Evolutionary conservation across 2,888 invertebrate genomes (phyloP), one percentile per base, ranked within the genome.

Genomic region (Salticus scenicus): DNA sequence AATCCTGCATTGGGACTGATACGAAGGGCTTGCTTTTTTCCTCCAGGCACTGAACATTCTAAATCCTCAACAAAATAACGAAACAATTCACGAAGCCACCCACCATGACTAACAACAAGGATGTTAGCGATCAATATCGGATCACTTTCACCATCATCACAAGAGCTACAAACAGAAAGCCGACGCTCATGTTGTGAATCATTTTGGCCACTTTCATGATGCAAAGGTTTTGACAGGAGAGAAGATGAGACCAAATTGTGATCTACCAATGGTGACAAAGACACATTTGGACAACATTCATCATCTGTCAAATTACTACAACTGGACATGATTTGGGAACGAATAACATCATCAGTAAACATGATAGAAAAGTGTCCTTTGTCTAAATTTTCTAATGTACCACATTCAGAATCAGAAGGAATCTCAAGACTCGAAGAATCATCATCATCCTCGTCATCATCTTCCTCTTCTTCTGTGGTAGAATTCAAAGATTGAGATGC

Each of bases 1-100:
- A 91, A 87, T 76, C 91, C 91, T n/a, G 91, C 90, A 87, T 91
- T 91, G 14, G 91, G 91, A 82, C 90, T 90, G n/a, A 90, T 89
- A 63, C 90, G 89, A 51, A 90, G 88, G 0, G 90, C 90, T 78
- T 89, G 89, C 37, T 89, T 89, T 42, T 89, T 90, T 12, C 90
- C 90, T 4, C 90, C 91, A 2, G 90, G 90, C 5, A 91, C 88
- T 71, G 89, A 89, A 75, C 89, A 89, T 17, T 88, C 89, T 10
- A 89, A 76, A 79, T 89, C 88, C 63, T 91, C 90, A 1, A 90
- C 89, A 88, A 91, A 90, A 79, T 90, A 89, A 14, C 89, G 89
- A 66, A 91, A 89, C 30, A 90, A 88, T 89, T 91, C 91, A 75
- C 90, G 90, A n/a, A 91, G 88, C 66, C 90, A 89, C 0, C 91